Percentiles rank a stretch among this genome's conserved stretches.
Conservation (phyloP, 2,113 vertebrate species). For the Engystomops pustulosus region DNA sequence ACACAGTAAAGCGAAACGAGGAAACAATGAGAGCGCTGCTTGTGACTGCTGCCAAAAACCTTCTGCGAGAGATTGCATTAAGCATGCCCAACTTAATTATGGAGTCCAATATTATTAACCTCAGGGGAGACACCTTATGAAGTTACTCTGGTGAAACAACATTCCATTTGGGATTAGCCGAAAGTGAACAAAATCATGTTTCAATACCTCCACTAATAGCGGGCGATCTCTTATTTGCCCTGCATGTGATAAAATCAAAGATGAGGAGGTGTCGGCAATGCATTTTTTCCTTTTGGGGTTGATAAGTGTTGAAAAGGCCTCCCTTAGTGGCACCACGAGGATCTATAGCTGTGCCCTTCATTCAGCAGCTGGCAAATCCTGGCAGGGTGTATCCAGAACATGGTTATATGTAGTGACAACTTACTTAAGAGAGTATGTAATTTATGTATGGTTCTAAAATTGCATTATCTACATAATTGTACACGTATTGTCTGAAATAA, state of each 20-base stretch:
- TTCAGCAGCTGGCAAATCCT: not conserved
- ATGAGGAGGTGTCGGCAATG: not conserved
- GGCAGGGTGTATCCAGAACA: not conserved
- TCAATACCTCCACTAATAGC: constrained; percentile 14
- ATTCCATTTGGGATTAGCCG: constrained; percentile 27
- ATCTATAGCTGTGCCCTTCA: no score
- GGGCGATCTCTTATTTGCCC: constrained; percentile 23
- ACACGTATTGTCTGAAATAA: no score
- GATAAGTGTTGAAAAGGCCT: not conserved
- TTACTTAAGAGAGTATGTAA: no score
- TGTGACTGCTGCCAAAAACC: constrained; percentile 18
- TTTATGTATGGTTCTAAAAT: no score
- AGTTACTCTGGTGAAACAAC: constrained; percentile 17
- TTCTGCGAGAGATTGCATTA: constrained; percentile 27
- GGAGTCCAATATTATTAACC: constrained; percentile 41
- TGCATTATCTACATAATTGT: no score
- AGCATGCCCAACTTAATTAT: constrained; percentile 43
- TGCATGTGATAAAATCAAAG: not conserved
- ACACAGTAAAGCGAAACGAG: constrained; percentile 10
- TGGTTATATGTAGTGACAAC: no score
- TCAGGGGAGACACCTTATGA: constrained; percentile 29
- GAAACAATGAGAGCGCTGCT: constrained; percentile 18
- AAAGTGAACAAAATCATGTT: constrained; percentile 16
- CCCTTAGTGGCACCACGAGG: not conserved
- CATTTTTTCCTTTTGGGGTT: not conserved